Percentiles rank a stretch among this genome's conserved stretches.
These are phyloP conservation scores for Pocillopora damicornis DNA, from an alignment of 64 coral and sea anemone genomes.

Conservation along the genomic window DNA sequence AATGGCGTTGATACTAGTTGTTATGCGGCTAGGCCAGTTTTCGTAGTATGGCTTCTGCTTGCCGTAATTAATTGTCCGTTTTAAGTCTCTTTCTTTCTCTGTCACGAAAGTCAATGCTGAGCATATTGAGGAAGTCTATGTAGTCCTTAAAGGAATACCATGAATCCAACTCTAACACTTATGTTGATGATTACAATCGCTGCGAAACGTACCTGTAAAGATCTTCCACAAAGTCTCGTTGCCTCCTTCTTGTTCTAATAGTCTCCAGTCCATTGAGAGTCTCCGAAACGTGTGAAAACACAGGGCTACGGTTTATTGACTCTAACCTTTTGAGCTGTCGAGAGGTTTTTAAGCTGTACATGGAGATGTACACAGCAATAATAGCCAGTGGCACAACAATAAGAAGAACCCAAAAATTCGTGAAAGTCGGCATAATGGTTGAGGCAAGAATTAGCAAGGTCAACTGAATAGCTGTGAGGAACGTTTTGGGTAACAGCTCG, in stretches of 20 bases:
- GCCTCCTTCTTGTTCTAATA: slow-evolving; percentile 22
- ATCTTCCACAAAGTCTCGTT: slow-evolving; percentile 19
- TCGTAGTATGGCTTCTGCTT: no score
- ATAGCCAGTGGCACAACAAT: background rate
- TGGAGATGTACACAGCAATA: background rate
- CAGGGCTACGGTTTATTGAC: slow-evolving; percentile 33
- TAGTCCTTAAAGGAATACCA: no score
- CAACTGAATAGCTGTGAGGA: slow-evolving; percentile 18
- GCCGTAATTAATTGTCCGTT: no score
- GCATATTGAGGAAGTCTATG: no score
- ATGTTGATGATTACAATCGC: no score
- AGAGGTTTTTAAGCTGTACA: slow-evolving; percentile 28
- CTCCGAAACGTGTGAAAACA: slow-evolving; percentile 55
- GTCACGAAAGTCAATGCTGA: no score
- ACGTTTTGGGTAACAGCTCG: slow-evolving; percentile 25
- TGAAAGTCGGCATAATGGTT: slow-evolving; percentile 2
- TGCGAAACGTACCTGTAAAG: slow-evolving; percentile 21
- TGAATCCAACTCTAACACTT: no score
- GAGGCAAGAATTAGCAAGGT: background rate
- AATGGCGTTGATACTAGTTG: no score
- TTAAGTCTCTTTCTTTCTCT: no score
- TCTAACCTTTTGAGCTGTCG: slow-evolving; percentile 33
- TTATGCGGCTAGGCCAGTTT: no score
- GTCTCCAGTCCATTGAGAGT: slow-evolving; percentile 46
- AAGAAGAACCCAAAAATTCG: slow-evolving; percentile 15